Evolutionary conservation across 1,140 invertebrate species (phyloP).

Genomic region (Orchesella cincta): DNA sequence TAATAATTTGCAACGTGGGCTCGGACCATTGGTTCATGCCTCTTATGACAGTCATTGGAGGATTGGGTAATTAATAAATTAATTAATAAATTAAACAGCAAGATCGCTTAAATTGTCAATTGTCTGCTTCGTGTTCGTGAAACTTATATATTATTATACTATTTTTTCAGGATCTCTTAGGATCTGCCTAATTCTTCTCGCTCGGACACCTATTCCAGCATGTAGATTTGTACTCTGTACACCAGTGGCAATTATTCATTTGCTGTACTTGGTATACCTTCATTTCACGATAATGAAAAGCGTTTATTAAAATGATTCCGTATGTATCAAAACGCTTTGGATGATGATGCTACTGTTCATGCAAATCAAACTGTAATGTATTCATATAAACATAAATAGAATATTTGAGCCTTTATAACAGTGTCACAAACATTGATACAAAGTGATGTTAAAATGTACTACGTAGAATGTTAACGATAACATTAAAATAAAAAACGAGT

Average conservation of each 20-base stretch:
- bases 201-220: slow-evolving; percentile 57
- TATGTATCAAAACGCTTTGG: not conserved
- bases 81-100: not conserved
- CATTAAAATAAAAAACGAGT: no score
- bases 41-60: slow-evolving; percentile 56
- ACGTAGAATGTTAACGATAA: no score
- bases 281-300: slow-evolving; percentile 59
- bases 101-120: not conserved
- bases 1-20: slow-evolving; percentile 55
- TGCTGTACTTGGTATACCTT: slow-evolving; percentile 59
- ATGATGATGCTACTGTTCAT: not conserved
- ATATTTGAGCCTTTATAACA: no score
- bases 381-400: no score
- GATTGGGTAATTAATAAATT: slow-evolving; percentile 44
- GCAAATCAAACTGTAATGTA: no score
- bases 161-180: slow-evolving; percentile 54
- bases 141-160: no score
- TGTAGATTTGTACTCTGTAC: slow-evolving; percentile 59
- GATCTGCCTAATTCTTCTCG: slow-evolving; percentile 56
- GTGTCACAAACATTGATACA: no score
- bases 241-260: slow-evolving; percentile 56
- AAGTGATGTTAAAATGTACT: no score
- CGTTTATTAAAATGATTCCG: not conserved
- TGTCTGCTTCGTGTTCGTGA: no score
- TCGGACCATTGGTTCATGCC: slow-evolving; percentile 58